phyloP scores from a whole-genome alignment of 2,113 vertebrate genomes.

The Entomyzon cyanotis region DNA sequence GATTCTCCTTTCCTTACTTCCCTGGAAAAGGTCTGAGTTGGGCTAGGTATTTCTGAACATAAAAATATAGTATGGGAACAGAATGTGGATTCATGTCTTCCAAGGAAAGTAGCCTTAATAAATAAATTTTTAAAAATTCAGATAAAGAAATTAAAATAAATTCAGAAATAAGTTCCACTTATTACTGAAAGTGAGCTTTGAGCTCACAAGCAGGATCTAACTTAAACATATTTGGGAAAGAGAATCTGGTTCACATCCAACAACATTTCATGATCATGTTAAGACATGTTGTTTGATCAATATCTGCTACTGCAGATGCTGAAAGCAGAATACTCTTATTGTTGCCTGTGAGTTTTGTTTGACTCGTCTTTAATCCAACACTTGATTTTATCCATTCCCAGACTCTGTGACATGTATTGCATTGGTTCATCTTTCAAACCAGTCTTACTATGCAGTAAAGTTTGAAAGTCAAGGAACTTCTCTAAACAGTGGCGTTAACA shows the following conservation, averaged over 20 bases:
- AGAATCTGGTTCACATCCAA: not conserved
- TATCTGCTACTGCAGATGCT: not conserved
- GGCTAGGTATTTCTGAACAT: not conserved
- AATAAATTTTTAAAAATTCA: too few relatives aligned
- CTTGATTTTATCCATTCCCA: not conserved
- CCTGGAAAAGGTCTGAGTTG: not conserved
- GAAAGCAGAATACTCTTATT: not conserved
- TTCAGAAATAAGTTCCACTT: not conserved
- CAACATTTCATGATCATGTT: not conserved
- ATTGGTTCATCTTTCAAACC: not conserved
- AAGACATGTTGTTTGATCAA: not conserved
- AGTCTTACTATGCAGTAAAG: not conserved
- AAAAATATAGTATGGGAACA: not conserved
- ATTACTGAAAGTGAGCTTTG: not conserved
- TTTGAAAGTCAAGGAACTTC: not conserved
- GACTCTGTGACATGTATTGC: not conserved
- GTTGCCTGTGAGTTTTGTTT: not conserved
- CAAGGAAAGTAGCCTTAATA: not conserved
- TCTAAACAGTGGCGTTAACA: not conserved
- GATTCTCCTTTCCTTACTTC: not conserved
- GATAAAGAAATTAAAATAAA: too few relatives aligned
- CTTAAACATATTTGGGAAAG: not conserved
- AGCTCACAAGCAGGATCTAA: not conserved
- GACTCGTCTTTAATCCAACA: not conserved
- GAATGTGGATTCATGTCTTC: fast-evolving